A percentile compares a stretch with the other conserved stretches of the same genome.
These are phyloP conservation scores for Forbesichthys papilliferus DNA, from an alignment of 2,113 vertebrate genomes.

Conservation along the genomic window DNA sequence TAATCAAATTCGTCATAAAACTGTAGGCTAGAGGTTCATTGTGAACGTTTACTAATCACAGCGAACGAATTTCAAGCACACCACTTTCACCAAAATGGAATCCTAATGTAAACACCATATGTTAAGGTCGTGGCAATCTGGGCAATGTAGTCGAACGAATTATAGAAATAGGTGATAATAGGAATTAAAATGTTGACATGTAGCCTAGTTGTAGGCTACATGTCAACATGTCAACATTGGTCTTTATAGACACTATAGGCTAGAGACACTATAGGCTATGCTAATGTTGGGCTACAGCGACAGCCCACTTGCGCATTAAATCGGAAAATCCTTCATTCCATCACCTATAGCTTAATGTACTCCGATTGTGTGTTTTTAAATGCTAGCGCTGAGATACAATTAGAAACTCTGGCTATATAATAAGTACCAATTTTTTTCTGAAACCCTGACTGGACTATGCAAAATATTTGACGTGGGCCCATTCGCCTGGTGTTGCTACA, in stretches of 20 bases:
- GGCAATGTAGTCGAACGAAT: not conserved
- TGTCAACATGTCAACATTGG: no score
- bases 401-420: not conserved
- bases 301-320: constrained; percentile 28
- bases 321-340: constrained; percentile 27
- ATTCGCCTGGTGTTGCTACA: not conserved
- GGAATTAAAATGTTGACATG: not conserved
- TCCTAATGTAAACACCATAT: constrained; percentile 65
- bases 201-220: no score
- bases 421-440: not conserved
- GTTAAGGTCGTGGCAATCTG: constrained; percentile 48
- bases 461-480: not conserved
- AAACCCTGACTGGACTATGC: not conserved
- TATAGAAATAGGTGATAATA: not conserved
- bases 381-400: not conserved
- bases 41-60: constrained; percentile 25
- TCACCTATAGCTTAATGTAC: constrained; percentile 1
- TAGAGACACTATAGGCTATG: not conserved
- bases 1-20: not conserved
- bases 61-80: constrained; percentile 30
- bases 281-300: not conserved
- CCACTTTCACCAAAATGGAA: constrained; percentile 60
- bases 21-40: not conserved
- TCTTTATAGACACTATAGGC: no score
- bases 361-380: not conserved